Conservation (phyloP, 2,113 vertebrate genomes). For the Spea multiplicata region DNA sequence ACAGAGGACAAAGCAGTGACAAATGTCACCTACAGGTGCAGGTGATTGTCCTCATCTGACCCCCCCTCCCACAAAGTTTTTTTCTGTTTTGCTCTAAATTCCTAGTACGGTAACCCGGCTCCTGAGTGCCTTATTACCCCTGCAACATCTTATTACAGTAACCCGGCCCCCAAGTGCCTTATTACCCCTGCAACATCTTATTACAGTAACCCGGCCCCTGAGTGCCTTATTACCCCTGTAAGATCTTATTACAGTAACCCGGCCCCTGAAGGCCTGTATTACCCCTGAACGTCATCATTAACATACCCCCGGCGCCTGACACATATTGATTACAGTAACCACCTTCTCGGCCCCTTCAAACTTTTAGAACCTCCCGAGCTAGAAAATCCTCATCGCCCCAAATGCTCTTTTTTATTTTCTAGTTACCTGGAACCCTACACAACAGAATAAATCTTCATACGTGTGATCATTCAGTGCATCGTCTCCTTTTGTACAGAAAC, state of each 20-base stretch:
- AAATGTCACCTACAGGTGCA: constrained; percentile 44
- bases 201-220: background rate
- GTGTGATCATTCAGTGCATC: too few relatives aligned
- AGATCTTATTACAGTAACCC: background rate
- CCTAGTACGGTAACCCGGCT: background rate
- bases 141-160: background rate
- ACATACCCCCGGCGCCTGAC: constrained; percentile 6
- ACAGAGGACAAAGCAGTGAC: constrained; percentile 45
- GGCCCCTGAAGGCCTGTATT: background rate
- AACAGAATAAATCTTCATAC: too few relatives aligned
- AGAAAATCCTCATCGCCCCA: too few relatives aligned
- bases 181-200: background rate
- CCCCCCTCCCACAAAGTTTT: background rate
- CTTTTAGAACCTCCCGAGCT: too few relatives aligned
- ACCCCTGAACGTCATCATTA: too few relatives aligned
- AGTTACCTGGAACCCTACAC: too few relatives aligned
- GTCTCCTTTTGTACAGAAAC: too few relatives aligned
- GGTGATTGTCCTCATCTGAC: constrained; percentile 34
- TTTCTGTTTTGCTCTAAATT: background rate
- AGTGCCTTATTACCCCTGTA: background rate
- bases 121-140: background rate
- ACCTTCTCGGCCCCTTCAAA: too few relatives aligned
- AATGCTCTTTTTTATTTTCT: too few relatives aligned
- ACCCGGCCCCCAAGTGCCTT: background rate
- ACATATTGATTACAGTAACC: constrained; percentile 18